phyloP scores from a whole-genome alignment of 2,113 vertebrate species.

The Nettapus auritus region DNA sequence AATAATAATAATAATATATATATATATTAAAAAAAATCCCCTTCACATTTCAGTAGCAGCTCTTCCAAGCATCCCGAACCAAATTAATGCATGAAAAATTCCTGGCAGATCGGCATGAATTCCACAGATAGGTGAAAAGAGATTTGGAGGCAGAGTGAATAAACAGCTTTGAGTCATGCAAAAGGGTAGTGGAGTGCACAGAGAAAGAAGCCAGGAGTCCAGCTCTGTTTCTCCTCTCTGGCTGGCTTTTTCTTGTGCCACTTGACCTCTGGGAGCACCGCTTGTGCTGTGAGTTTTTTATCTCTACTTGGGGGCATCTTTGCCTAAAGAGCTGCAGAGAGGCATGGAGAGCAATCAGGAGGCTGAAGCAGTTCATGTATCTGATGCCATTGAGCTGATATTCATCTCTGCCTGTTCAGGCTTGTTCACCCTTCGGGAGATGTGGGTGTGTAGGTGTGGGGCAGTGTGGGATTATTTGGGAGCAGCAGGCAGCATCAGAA shows the following conservation, averaged over 20 bases:
- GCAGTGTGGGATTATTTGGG: not conserved
- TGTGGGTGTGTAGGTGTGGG: not conserved
- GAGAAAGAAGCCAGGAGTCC: not conserved
- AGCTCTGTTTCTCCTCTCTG: not conserved
- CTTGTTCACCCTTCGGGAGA: not conserved
- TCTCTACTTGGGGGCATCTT: not conserved
- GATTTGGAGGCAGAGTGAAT: not conserved
- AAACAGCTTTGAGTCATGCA: not conserved
- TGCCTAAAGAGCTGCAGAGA: not conserved
- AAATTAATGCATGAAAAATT: conserved; percentile 13
- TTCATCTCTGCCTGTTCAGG: conserved; percentile 38
- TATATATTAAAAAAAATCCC: not conserved
- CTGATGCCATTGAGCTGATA: not conserved
- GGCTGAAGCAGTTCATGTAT: not conserved
- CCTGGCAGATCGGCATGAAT: conserved; percentile 10
- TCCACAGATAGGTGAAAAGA: conserved; percentile 19
- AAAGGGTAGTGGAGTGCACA: not conserved
- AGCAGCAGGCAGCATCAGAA: conserved; percentile 11
- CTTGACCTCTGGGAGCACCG: not conserved
- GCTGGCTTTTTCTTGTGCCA: not conserved
- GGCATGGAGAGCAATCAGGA: not conserved
- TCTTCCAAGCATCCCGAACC: not conserved
- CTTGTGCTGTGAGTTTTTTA: not conserved
- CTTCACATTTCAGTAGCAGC: not conserved
- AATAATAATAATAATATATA: not conserved